phyloP scores from a whole-genome alignment of 2,888 invertebrate species.

The Silvanus unidentatus region DNA sequence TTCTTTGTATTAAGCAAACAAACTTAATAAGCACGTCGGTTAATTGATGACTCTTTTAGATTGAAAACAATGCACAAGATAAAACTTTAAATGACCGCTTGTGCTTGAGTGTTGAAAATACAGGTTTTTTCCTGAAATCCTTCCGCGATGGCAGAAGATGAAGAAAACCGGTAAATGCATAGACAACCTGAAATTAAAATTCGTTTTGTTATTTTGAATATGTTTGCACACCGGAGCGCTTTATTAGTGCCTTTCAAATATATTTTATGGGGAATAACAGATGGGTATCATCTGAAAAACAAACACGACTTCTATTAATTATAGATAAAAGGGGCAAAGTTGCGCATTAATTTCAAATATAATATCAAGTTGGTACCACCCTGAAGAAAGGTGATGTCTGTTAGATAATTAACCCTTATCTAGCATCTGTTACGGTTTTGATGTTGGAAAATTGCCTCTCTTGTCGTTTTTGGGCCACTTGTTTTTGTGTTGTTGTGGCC shows the following conservation, averaged over 20 bases:
- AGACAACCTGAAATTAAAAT: no score
- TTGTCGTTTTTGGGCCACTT: slow-evolving; percentile 15
- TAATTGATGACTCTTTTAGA: slow-evolving; percentile 35
- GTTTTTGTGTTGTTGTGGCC: slow-evolving; percentile 6
- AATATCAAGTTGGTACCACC: slow-evolving; percentile 16
- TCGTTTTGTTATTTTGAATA: no score
- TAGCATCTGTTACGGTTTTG: slow-evolving; percentile 27
- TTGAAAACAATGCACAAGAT: slow-evolving; percentile 31
- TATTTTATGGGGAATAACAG: slow-evolving; percentile 10
- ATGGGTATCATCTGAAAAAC: slow-evolving; percentile 25
- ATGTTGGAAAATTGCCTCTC: slow-evolving; percentile 10
- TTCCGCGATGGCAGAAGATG: no score
- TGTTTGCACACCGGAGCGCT: no score
- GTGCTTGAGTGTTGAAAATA: no score
- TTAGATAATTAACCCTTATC: slow-evolving; percentile 32
- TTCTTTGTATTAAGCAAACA: slow-evolving; percentile 31
- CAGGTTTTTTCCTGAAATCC: no score
- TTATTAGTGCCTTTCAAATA: no score
- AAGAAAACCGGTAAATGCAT: no score
- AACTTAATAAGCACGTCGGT: slow-evolving; percentile 34
- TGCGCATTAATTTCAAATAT: slow-evolving; percentile 25
- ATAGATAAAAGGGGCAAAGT: slow-evolving; percentile 21
- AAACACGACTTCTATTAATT: slow-evolving; percentile 32
- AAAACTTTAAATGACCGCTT: slow-evolving; percentile 9
- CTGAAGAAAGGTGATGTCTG: slow-evolving; percentile 29